A percentile compares a stretch with the other conserved stretches of the same genome.
phyloP scores from a whole-genome alignment of 2,888 invertebrate genomes.

The Elysia crispata region DNA sequence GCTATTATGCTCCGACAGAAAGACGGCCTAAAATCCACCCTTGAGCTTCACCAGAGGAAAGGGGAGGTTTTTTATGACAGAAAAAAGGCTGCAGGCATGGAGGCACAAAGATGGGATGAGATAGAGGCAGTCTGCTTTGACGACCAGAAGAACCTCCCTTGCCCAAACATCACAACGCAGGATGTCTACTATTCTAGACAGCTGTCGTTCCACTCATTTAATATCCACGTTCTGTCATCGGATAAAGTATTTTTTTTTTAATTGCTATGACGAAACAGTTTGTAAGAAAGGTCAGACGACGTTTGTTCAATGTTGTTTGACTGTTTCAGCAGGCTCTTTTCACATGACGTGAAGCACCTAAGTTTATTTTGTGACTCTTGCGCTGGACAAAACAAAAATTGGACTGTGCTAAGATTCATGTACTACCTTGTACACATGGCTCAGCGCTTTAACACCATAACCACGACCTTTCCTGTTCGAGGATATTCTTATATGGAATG shows the following conservation, averaged over 20 bases:
- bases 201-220: slow-evolving; percentile 13
- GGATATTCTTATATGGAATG: neutral
- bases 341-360: neutral
- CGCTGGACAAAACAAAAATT: slow-evolving; percentile 11
- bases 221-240: neutral
- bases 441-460: neutral
- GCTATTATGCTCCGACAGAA: too few relatives aligned
- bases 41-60: too few relatives aligned
- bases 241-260: neutral
- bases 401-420: neutral
- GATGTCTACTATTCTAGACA: slow-evolving; percentile 23
- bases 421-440: neutral
- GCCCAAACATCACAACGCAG: slow-evolving; percentile 9
- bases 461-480: neutral
- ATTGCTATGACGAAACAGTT: slow-evolving; percentile 24
- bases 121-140: neutral
- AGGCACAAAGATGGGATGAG: too few relatives aligned
- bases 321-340: neutral
- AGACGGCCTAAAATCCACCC: too few relatives aligned
- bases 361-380: slow-evolving; percentile 10
- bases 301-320: slow-evolving; percentile 7
- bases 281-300: slow-evolving; percentile 11
- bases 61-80: too few relatives aligned
- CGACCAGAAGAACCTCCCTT: slow-evolving; percentile 3
- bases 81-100: too few relatives aligned